Evolutionary conservation across 2,888 invertebrate genomes (phyloP).

Genomic region (Drosophila picticornis): DNA sequence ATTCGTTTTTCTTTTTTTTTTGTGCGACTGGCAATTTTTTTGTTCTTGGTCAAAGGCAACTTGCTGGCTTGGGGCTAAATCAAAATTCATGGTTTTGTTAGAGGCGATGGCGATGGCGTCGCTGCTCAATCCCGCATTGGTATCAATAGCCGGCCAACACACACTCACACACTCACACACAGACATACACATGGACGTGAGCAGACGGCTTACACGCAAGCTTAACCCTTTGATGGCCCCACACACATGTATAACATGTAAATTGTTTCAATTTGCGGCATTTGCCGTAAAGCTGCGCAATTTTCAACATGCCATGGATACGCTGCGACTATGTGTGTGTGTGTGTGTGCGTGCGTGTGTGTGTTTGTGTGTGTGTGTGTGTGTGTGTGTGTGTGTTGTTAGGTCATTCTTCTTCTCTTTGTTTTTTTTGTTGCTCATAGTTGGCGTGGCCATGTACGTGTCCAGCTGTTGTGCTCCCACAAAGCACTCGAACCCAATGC

Average conservation of each 20-base stretch:
- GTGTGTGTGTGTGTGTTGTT: slow-evolving; percentile 24
- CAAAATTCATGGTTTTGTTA: slow-evolving; percentile 83
- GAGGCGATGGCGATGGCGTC: slow-evolving; percentile 37
- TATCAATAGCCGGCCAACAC: slow-evolving; percentile 67
- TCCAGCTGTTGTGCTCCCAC: slow-evolving; percentile 77
- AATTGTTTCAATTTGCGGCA: slow-evolving; percentile 82
- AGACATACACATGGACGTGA: slow-evolving; percentile 14
- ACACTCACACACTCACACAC: slow-evolving; percentile 9
- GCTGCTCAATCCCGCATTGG: slow-evolving; percentile 55
- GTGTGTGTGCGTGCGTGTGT: slow-evolving; percentile 13
- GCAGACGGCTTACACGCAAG: slow-evolving; percentile 72
- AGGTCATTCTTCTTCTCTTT: slow-evolving; percentile 16
- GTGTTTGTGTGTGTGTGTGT: slow-evolving; percentile 20
- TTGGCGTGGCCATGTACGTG: slow-evolving; percentile 63
- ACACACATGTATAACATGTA: slow-evolving; percentile 76
- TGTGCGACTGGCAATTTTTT: slow-evolving; percentile 29
- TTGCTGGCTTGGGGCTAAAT: slow-evolving; percentile 68
- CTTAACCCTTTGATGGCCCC: slow-evolving; percentile 77
- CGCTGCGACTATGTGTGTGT: slow-evolving; percentile 25
- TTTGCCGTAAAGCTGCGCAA: slow-evolving; percentile 80
- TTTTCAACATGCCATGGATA: slow-evolving; percentile 77
- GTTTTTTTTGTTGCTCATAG: slow-evolving; percentile 51
- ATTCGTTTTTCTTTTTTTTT: slow-evolving; percentile 15
- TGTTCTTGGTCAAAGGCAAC: slow-evolving; percentile 10
- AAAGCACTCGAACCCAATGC: slow-evolving; percentile 38